Percentiles rank a stretch among this genome's conserved stretches.
These are phyloP conservation scores for Glossosoma conforme DNA, from an alignment of 1,140 invertebrate species.

Conservation along the genomic window DNA sequence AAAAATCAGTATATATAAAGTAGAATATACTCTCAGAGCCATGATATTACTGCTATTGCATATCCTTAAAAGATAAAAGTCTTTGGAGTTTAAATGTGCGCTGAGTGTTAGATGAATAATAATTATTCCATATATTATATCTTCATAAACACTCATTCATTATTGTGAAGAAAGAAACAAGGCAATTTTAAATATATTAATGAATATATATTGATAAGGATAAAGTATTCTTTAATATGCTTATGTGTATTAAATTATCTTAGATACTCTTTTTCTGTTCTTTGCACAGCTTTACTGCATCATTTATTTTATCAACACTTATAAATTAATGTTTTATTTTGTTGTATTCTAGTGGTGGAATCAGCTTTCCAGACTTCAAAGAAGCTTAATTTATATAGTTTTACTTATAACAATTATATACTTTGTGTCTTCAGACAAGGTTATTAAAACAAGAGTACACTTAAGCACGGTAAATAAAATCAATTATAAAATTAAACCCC, in stretches of 20 bases:
- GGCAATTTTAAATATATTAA: background rate
- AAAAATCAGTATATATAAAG: too few relatives aligned
- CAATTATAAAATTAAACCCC: conserved; percentile 1
- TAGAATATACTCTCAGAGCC: too few relatives aligned
- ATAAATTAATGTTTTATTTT: background rate
- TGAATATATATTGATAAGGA: background rate
- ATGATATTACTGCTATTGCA: too few relatives aligned
- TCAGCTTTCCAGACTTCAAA: conserved; percentile 75
- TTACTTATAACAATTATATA: conserved; percentile 27
- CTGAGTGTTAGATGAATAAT: too few relatives aligned
- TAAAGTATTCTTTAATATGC: background rate
- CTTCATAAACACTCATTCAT: too few relatives aligned
- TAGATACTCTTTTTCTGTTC: background rate
- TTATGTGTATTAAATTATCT: background rate
- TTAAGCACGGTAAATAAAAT: background rate
- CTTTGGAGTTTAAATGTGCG: too few relatives aligned
- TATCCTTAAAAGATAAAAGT: too few relatives aligned
- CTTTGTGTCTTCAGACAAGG: conserved; percentile 16
- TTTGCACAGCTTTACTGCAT: background rate
- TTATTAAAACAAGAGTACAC: background rate
- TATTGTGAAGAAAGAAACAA: background rate
- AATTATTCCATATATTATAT: too few relatives aligned
- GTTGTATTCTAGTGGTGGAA: conserved; percentile 68
- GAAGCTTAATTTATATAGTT: conserved; percentile 63
- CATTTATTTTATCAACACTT: background rate